Base-by-base conservation (phyloP, 2,888 invertebrate species). In the Chloroclysta siterata region DNA sequence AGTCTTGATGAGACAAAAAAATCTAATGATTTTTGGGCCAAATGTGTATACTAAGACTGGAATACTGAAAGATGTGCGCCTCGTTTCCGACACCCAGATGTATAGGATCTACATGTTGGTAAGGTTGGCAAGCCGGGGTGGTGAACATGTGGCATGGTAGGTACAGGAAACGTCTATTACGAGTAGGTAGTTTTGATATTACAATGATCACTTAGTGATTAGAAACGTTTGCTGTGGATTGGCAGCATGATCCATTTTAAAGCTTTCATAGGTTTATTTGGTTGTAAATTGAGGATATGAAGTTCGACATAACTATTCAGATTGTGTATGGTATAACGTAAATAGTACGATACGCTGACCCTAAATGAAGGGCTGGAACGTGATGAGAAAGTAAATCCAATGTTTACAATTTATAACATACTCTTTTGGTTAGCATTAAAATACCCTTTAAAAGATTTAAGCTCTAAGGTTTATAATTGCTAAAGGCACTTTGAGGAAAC, bases 51-150 rank as follows among this genome's bases (percentile, higher is more conserved):
- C 73, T 77, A 66, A 67, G 73, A 66, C 74, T 65, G 65, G 71
- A 66, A 63, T 68, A 77, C 63, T 83, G 82, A 81, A 79, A 81
- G 83, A 84, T 79, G 79, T 74, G 73, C 63, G 76, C 75, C 70
- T 77, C 74, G 79, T 83, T 83, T 83, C 83, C 82, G 80, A 82
- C 72, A 78, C 77, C 79, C 87, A 87, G 85, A 86, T 88, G 88
- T 85, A 56, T 54, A 67, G 66, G 69, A 65, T 65, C 66, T 67
- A 65, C 52, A 14, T 29, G 29, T 71, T 71, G 70, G 68, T 71
- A 65, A 66, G 65, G 67, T 65, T 59, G 60, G 53, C 63, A 50
- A 73, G 71, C 75, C 66, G 66, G 65, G 72, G 67, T 66, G 60
- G 66, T 73, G 79, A 82, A 64, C 80, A 83, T 85, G 81, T 80